These are phyloP conservation scores for Spatula clypeata DNA, from an alignment of 2,797 vertebrate genomes.

Conservation along the genomic window DNA sequence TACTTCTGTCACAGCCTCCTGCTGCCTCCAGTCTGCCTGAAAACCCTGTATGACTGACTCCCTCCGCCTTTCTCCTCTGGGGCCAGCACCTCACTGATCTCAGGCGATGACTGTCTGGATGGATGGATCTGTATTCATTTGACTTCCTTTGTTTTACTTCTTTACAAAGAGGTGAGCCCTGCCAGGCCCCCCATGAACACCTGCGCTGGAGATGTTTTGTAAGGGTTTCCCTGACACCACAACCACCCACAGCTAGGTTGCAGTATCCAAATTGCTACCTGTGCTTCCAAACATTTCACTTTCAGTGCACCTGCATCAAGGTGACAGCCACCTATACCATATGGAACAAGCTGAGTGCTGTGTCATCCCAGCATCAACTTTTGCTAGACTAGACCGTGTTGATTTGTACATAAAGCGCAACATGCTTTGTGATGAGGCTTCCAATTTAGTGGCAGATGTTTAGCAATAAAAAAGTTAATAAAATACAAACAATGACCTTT, in stretches of 20 bases:
- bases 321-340: not conserved
- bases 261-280: not conserved
- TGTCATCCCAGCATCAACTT: not conserved
- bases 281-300: not conserved
- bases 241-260: not conserved
- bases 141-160: not conserved
- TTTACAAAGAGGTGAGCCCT: not conserved
- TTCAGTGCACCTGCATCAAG: not conserved
- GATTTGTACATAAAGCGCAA: slow-evolving; percentile 6
- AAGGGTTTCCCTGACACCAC: not conserved
- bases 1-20: not conserved
- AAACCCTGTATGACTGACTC: not conserved
- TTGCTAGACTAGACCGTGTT: not conserved
- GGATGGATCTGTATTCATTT: not conserved
- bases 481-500: slow-evolving; percentile 52
- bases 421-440: not conserved
- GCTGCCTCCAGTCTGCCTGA: not conserved
- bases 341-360: not conserved
- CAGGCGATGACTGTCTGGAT: accelerated
- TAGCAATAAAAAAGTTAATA: slow-evolving; percentile 34
- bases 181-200: not conserved
- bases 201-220: not conserved
- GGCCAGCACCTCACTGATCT: not conserved
- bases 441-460: not conserved
- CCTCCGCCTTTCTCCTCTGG: not conserved